Conservation (phyloP, 2,797 vertebrate genomes). For the Brachyrhaphis roseni region DNA sequence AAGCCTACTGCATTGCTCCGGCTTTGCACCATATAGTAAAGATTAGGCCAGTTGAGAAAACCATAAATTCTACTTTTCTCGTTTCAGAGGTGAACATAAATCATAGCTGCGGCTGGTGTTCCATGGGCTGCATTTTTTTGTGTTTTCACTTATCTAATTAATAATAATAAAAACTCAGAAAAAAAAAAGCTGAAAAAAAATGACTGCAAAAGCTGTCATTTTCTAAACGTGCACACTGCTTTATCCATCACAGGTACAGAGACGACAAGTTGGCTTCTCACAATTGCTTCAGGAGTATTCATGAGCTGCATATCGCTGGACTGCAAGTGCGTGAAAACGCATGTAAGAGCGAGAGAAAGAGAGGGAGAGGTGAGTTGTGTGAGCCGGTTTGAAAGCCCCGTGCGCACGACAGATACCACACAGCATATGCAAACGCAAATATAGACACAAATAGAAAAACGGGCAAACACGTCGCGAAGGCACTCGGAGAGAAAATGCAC, state of each 20-base stretch:
- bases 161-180: slow-evolving; percentile 66
- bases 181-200: slow-evolving; percentile 63
- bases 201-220: slow-evolving; percentile 69
- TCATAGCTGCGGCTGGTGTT: slow-evolving; percentile 68
- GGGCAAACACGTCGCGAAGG: slow-evolving; percentile 42
- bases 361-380: slow-evolving; percentile 42
- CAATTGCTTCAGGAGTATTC: slow-evolving; percentile 65
- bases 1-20: slow-evolving; percentile 65
- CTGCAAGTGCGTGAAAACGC: slow-evolving; percentile 27
- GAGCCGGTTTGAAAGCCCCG: slow-evolving; percentile 59
- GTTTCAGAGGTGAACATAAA: slow-evolving; percentile 81
- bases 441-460: slow-evolving; percentile 63
- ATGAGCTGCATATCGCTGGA: slow-evolving; percentile 57
- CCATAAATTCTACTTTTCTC: slow-evolving; percentile 82
- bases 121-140: slow-evolving; percentile 75
- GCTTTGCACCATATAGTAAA: slow-evolving; percentile 74
- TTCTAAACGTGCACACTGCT: slow-evolving; percentile 39
- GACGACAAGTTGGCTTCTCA: slow-evolving; percentile 54
- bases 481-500: slow-evolving; percentile 31
- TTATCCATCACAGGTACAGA: slow-evolving; percentile 47
- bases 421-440: slow-evolving; percentile 72
- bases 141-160: slow-evolving; percentile 84
- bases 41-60: slow-evolving; percentile 75
- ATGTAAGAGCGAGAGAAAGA: slow-evolving; percentile 24
- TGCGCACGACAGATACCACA: slow-evolving; percentile 64